Evolutionary conservation across 2,888 invertebrate species (phyloP), one percentile per base, ranked within the genome.

Genomic region (Selenia dentaria): DNA sequence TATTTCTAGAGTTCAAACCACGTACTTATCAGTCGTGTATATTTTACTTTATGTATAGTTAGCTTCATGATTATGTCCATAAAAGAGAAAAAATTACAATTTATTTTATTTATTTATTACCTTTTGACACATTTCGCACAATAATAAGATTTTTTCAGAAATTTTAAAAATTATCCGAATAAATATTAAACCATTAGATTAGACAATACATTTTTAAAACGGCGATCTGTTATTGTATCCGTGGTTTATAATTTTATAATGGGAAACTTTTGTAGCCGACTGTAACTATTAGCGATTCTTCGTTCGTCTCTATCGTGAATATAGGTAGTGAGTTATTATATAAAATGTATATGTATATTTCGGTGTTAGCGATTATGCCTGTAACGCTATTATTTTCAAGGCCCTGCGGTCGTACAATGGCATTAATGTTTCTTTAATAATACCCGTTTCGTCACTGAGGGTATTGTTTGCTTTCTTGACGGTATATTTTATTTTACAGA

Each of bases 21-120:
- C 74, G 75, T 77, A 83, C 81, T 88, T 87, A 88, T 87, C 87
- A 79, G 54, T 41, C 41, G 51, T 39, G 33, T 38, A 34, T 49
- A 42, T 49, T 57, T 51, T 57, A 41, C 49, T 58, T 43, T 39
- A 37, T n/a, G 44, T 45, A 43, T 18, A 50, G 25, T 20, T 24
- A 42, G 39, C 16, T 42, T 22, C 31, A 12, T 26, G 12, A 31
- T 25, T 40, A 26, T 24, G 20, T 36, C n/a, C n/a, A n/a, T n/a
- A n/a, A n/a, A n/a, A n/a, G n/a, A n/a, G n/a, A n/a, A n/a, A n/a
- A n/a, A n/a, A n/a, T n/a, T n/a, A n/a, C n/a, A n/a, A n/a, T n/a
- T n/a, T n/a, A n/a, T n/a, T n/a, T n/a, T n/a, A n/a, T n/a, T n/a
- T n/a, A n/a, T n/a, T n/a, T n/a, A n/a, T n/a, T n/a, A n/a, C n/a